Evolutionary conservation across 1,140 invertebrate species (phyloP), one percentile per base, ranked within the genome.

Genomic region (Agrypnia vestita): DNA sequence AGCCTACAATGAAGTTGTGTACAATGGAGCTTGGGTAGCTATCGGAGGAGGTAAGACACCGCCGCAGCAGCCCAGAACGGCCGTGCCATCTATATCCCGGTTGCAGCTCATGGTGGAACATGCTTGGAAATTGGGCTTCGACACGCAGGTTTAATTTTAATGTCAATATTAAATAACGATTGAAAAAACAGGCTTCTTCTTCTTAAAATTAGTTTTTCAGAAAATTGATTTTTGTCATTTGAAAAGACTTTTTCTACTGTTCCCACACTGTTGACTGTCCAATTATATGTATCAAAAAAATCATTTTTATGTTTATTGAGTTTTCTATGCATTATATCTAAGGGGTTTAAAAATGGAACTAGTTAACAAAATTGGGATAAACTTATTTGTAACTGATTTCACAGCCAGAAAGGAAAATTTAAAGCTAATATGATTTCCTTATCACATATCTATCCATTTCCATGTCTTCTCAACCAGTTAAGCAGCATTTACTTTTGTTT

Each of bases 51-150:
- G 84, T 19, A 83, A 84, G 15, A 84, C 85, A 82, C 84, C 88
- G 85, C 73, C 80, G 15, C 90, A 90, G 81, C 91, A 90, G 78
- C 87, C 90, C 0, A 85, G 93, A 35, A 92, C 90, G 80, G 91
- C 93, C 51, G 94, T 97, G 87, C 96, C 96, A 0, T 96, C 95
- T 46, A 96, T 97, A 83, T 95, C 94, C 0, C 91, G 94, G 67
- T 89, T 97, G 56, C 96, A 97, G 86, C 91, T 93, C 73, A 92
- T 96, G 84, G 96, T 97, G 49, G 96, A 98, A 86, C 90, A 92
- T 84, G 96, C 96, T 0, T 98, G 96, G 96, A 88, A 92, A n/a
- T 92, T 94, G 84, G 96, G 96, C 21, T 97, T 97, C 88, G 96
- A 98, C 89, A 90, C 92, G 59, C 93, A 92, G 89, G 90, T 91